A percentile compares a stretch with the other conserved stretches of the same genome.
These are phyloP conservation scores for Drosophila neocordata DNA, from an alignment of 1,140 invertebrate species.

Conservation along the genomic window DNA sequence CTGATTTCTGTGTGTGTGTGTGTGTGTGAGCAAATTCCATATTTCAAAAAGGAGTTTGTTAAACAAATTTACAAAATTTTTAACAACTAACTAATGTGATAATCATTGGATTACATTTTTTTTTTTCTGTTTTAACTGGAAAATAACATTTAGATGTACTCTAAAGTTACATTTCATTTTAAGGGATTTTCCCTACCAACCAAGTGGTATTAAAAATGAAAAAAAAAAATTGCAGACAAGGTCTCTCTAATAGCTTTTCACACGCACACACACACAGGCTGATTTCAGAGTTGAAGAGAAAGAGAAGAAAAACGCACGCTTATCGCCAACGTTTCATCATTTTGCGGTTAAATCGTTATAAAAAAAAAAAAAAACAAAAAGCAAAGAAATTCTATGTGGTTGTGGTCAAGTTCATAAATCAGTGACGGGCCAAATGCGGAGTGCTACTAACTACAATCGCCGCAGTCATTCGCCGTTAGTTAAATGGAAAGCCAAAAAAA, in stretches of 20 bases:
- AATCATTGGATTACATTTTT: neutral
- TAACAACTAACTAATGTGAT: conserved; percentile 2
- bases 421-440: conserved; percentile 51
- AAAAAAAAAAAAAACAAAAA: too few species aligned
- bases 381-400: conserved; percentile 72
- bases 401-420: conserved; percentile 80
- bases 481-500: conserved; percentile 38
- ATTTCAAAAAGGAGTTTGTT: neutral
- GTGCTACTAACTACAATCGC: conserved; percentile 4
- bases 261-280: conserved; percentile 36
- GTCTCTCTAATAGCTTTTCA: conserved; percentile 75
- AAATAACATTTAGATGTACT: conserved; percentile 7
- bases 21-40: neutral
- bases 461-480: conserved; percentile 46
- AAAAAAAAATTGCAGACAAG: conserved; percentile 66
- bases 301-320: conserved; percentile 37
- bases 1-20: conserved; percentile 21
- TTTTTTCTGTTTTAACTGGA: neutral
- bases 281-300: too few species aligned
- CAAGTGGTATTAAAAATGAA: conserved; percentile 67
- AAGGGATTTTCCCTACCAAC: conserved; percentile 52
- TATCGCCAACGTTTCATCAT: conserved; percentile 77
- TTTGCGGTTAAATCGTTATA: conserved; percentile 76
- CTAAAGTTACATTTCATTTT: conserved; percentile 64
- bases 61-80: neutral